phyloP scores from a whole-genome alignment of 2,888 invertebrate species.

The Caenorhabditis doughertyi region DNA sequence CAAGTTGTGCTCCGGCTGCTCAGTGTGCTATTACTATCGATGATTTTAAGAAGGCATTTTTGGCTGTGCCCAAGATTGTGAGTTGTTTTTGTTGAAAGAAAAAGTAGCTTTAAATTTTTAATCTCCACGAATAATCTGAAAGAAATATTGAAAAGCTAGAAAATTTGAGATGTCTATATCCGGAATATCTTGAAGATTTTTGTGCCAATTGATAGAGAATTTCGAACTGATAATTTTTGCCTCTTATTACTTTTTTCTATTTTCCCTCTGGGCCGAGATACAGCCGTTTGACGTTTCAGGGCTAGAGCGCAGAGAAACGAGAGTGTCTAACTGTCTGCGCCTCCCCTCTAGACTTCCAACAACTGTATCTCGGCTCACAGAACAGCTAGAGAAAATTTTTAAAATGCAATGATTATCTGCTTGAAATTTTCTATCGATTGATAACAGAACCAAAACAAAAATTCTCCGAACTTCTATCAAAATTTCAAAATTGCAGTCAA shows the following conservation, averaged over 20 bases:
- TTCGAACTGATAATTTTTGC: not conserved
- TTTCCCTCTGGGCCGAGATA: not conserved
- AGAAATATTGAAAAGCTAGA: no score
- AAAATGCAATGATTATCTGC: not conserved
- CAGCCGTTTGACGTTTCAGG: not conserved
- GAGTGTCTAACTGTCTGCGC: not conserved
- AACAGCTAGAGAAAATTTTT: not conserved
- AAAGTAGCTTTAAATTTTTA: no score
- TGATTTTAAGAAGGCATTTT: conserved; percentile 64
- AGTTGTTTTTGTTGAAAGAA: conserved; percentile 7
- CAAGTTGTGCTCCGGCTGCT: conserved; percentile 52
- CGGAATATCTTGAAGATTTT: no score
- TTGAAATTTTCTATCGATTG: no score
- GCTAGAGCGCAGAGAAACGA: not conserved
- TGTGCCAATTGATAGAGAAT: not conserved
- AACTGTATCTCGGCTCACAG: not conserved
- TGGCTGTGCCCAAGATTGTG: conserved; percentile 62
- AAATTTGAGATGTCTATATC: no score
- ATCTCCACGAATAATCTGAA: no score
- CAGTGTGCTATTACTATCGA: conserved; percentile 62
- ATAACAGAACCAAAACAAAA: no score
- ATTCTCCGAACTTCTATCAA: not conserved
- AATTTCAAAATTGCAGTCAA: conserved; percentile 33
- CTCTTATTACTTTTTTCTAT: not conserved
- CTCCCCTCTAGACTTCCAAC: not conserved